Percentiles rank a stretch among this genome's conserved stretches.
Evolutionary conservation across 2,888 invertebrate genomes (phyloP).

Genomic region (Rhagium mordax): DNA sequence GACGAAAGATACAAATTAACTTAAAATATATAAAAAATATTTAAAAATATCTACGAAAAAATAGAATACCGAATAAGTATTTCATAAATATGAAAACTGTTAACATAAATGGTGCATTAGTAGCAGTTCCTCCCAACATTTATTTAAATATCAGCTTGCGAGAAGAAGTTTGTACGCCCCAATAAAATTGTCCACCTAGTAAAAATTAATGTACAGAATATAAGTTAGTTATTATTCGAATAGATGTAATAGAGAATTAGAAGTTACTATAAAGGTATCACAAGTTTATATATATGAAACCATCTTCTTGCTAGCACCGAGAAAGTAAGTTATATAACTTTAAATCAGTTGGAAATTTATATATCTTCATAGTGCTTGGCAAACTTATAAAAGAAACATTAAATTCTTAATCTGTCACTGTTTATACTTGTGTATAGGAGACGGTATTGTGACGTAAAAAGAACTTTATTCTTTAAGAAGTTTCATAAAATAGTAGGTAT

Average conservation of each 20-base stretch:
- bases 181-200: too few species aligned
- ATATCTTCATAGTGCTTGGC: slow-evolving; percentile 2
- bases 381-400: slow-evolving; percentile 15
- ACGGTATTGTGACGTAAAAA: background rate
- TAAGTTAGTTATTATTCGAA: too few species aligned
- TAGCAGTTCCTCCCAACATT: too few species aligned
- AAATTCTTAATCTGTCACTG: slow-evolving; percentile 7
- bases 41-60: too few species aligned
- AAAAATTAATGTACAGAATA: too few species aligned
- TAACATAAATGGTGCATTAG: too few species aligned
- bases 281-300: background rate
- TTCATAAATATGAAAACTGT: too few species aligned
- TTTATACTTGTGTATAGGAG: background rate
- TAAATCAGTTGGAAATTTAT: slow-evolving; percentile 15
- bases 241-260: background rate
- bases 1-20: too few species aligned
- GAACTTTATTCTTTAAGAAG: background rate
- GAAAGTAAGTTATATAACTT: slow-evolving; percentile 8
- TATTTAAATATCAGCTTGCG: too few species aligned
- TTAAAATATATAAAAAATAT: too few species aligned
- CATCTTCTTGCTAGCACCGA: background rate
- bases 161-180: too few species aligned
- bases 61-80: too few species aligned
- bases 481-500: background rate
- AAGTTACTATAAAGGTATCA: slow-evolving; percentile 2